Evolutionary conservation across 2,113 vertebrate genomes (phyloP), one percentile per base, ranked within the genome.

Genomic region (Hyla sarda): DNA sequence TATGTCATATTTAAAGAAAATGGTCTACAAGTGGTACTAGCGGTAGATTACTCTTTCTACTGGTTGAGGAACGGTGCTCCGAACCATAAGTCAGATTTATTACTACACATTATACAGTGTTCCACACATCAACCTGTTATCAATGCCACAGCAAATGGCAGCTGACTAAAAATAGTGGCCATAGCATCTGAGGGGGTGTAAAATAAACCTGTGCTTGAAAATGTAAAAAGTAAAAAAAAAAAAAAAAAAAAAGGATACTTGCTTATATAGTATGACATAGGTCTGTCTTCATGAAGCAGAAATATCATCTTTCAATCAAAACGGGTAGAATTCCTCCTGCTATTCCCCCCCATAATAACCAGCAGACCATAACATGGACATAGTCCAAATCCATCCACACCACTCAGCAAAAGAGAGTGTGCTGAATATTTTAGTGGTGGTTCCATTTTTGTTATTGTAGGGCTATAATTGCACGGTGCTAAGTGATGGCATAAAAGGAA

Each of bases 401-500:
- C 75, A 60, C 67, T 83, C 47, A 72, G 28, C 65, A 34, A 41
- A 37, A 80, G 54, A 58, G 50, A 60, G 82, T 62, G 30, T 41
- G 52, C 13, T 16, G 71, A 60, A 56, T 58, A 75, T 75, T 84
- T 84, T 28, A 34, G 48, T 23, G 54, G 69, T 74, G 69, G 50
- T 83, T 84, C 71, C 37, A 84, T 65, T 84, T 60, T 47, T 84
- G 54, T 30, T 60, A 62, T 65, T 48, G n/a, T 62, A 76, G 37
- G 41, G 54, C 72, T 76, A 54, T 84, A 76, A 76, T 84, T 84
- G 72, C 54, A n/a, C 65, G 54, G 56, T 84, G 82, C 56, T 84
- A 84, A 84, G 82, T 84, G 82, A 84, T 84, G 72, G 56, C 56
- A 75, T 76, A 76, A 84, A 76, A 84, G 37, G 28, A 76, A 76